Percentiles rank a stretch among this genome's conserved stretches.
phyloP scores from a whole-genome alignment of 1,140 invertebrate species.

The Paracyclopina nana region DNA sequence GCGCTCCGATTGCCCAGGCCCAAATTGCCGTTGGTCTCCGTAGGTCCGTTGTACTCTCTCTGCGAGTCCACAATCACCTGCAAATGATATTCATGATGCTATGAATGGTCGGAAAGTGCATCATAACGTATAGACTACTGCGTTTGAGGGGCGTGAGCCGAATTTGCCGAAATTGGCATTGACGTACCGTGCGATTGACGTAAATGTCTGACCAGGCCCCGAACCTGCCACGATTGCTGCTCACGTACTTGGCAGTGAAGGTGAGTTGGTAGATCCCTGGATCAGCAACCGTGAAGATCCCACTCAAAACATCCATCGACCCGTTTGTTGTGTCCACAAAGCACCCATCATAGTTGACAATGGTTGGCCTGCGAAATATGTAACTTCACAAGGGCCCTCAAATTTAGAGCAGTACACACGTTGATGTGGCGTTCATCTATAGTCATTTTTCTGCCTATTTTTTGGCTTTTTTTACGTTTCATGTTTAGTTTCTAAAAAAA shows the following conservation, averaged over 20 bases:
- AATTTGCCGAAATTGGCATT: neutral
- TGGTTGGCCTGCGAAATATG: no score
- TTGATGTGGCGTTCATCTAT: no score
- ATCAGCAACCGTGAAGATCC: slow-evolving; percentile 5
- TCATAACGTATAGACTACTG: no score
- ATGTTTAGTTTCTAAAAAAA: no score
- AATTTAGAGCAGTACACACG: no score
- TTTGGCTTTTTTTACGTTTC: no score
- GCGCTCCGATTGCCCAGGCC: neutral
- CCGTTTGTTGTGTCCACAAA: slow-evolving; percentile 12
- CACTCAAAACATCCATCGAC: neutral
- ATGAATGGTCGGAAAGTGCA: no score
- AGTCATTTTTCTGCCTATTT: no score
- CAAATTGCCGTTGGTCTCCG: no score
- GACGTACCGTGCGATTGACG: slow-evolving; percentile 4
- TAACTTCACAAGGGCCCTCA: no score
- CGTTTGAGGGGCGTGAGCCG: no score
- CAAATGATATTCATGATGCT: neutral
- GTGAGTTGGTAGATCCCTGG: slow-evolving; percentile 8
- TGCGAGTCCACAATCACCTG: slow-evolving; percentile 10
- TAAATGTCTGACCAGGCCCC: slow-evolving; percentile 12
- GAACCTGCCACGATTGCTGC: slow-evolving; percentile 4
- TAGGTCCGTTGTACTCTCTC: slow-evolving; percentile 12
- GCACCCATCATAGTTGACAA: slow-evolving; percentile 14
- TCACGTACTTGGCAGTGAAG: slow-evolving; percentile 14